Base-by-base conservation (phyloP, 2,113 vertebrate genomes). In the Spermophilus dauricus region DNA sequence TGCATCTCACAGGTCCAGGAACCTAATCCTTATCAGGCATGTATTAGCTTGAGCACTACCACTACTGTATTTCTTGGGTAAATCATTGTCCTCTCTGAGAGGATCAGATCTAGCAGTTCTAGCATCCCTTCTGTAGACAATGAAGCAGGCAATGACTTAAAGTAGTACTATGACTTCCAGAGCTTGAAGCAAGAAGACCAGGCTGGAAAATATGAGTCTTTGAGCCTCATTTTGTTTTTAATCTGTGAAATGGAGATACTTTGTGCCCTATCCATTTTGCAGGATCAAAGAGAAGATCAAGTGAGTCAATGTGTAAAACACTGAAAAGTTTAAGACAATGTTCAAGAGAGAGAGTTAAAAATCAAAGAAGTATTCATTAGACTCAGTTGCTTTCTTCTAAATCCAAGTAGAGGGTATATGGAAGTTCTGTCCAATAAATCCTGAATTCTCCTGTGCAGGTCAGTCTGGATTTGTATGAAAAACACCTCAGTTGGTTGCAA, bases 151-250 rank as follows among this genome's bases (percentile, higher is more conserved):
- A 95, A 96, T 86, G 45, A 95, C 51, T 73, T 94, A 86, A 93
- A 86, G 83, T 93, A 56, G 30, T 42, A 89, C 42, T 86, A 0
- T 56, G 97, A 86, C n/a, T 95, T 94, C 63, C 32, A 97, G 39
- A 96, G 69, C 65, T 84, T 95, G 37, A 95, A 26, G 26, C 48
- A 45, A 91, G 65, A 93, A 75, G 22, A 92, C 82, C 69, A 63
- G 32, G 34, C 18, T 75, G 42, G 72, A 90, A 76, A 39, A 48
- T 92, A 65, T 82, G 86, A 53, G 39, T 77, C 58, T 80, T 72
- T 88, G 56, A 76, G 77, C 11, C 26, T 96, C 63, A 75, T 94
- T 97, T 96, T 97, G 95, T 94, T 95, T 85, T 97, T 75, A 45
- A 94, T 72, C 67, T 88, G 34, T 95, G 63, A 96, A 93, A 89